A percentile compares a stretch with the other conserved stretches of the same genome.
Evolutionary conservation across 1,140 invertebrate genomes (phyloP).

Genomic region (Brachionus rotundiformis): DNA sequence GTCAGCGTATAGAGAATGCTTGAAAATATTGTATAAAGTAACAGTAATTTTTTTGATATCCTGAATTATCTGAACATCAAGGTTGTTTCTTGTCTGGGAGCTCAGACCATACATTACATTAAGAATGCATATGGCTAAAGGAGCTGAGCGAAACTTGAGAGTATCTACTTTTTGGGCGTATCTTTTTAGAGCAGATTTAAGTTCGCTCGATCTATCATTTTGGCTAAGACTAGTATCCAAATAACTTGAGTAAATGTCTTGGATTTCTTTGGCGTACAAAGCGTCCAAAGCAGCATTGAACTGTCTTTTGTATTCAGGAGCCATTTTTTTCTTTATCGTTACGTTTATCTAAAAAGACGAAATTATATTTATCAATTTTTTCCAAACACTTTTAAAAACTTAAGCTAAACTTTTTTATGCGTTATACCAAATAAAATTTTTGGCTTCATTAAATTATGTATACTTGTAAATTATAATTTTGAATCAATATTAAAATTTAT

Average conservation of each 20-base stretch:
- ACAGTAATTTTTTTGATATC: slow-evolving; percentile 45
- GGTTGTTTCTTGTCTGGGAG: slow-evolving; percentile 38
- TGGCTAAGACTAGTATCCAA: slow-evolving; percentile 15
- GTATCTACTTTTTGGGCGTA: slow-evolving; percentile 39
- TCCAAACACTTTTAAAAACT: background rate
- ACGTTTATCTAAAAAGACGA: background rate
- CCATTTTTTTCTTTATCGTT: background rate
- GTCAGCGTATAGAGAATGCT: slow-evolving; percentile 32
- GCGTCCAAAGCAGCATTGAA: slow-evolving; percentile 49
- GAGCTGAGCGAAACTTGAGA: slow-evolving; percentile 40
- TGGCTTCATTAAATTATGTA: slow-evolving; percentile 2
- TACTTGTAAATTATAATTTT: background rate
- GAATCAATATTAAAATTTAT: slow-evolving; percentile 1
- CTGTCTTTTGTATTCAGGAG: slow-evolving; percentile 44
- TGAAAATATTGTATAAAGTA: slow-evolving; percentile 39
- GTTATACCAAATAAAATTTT: background rate
- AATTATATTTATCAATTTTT: background rate
- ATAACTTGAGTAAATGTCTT: slow-evolving; percentile 47
- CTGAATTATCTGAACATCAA: slow-evolving; percentile 36
- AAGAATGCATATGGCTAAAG: slow-evolving; percentile 43
- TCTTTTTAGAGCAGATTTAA: background rate
- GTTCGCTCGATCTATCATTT: slow-evolving; percentile 33
- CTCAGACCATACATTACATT: slow-evolving; percentile 32
- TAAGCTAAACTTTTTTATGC: background rate
- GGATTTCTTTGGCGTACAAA: slow-evolving; percentile 49